Evolutionary conservation across 23 tunicate genomes (phyloP).

Genomic region (Oikopleura vanhoeffeni): DNA sequence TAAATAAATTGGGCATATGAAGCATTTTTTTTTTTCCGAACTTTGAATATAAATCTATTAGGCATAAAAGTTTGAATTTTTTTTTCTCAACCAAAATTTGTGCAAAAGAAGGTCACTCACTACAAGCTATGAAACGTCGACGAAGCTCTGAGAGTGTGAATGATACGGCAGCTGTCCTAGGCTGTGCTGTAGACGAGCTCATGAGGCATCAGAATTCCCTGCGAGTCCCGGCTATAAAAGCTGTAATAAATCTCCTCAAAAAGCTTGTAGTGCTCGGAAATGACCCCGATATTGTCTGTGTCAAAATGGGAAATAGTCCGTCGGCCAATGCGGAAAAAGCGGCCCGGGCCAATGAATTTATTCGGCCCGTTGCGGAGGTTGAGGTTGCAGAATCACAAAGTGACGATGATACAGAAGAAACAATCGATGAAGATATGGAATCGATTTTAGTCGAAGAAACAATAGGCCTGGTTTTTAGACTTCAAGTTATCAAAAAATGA

Average conservation of each 20-base stretch:
- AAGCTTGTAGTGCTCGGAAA: constrained; percentile 44
- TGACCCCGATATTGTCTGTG: constrained; percentile 64
- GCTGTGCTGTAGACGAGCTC: constrained; percentile 84
- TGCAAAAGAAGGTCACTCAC: too few species aligned
- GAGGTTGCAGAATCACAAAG: too few species aligned
- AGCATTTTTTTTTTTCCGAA: too few species aligned
- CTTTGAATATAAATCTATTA: too few species aligned
- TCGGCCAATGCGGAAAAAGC: background rate
- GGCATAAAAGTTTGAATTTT: too few species aligned
- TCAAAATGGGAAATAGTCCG: background rate
- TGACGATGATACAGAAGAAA: background rate
- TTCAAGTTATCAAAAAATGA: too few species aligned
- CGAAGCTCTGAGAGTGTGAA: constrained; percentile 5
- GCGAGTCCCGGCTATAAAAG: constrained; percentile 59
- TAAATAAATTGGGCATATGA: too few species aligned
- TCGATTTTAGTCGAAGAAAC: background rate
- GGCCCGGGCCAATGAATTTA: background rate
- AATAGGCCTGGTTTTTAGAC: too few species aligned
- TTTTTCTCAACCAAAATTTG: too few species aligned
- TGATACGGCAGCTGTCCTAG: constrained; percentile 72
- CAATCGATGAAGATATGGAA: background rate
- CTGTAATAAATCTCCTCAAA: constrained; percentile 36
- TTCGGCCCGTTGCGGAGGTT: too few species aligned
- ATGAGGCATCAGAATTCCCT: constrained; percentile 81
- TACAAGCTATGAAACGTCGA: background rate